A percentile compares a stretch with the other conserved stretches of the same genome.
Evolutionary conservation across 64 coral and sea anemone species (phyloP).

Genomic region (Dendrophyllia cribrosa): DNA sequence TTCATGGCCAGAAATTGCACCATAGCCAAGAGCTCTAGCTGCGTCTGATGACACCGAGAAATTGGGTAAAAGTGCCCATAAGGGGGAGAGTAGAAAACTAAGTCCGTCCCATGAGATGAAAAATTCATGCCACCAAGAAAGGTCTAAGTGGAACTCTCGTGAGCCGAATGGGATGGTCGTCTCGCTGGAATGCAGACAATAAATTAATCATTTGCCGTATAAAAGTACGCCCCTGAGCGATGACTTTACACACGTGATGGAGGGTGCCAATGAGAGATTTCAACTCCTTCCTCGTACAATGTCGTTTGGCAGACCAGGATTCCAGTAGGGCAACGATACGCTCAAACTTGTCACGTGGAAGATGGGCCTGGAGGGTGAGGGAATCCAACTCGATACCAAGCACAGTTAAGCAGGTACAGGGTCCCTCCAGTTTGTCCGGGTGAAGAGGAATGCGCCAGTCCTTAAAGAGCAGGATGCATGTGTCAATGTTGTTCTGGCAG

Average conservation of each 20-base stretch:
- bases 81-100: constrained; percentile 4
- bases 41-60: neutral
- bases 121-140: constrained; percentile 46
- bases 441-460: neutral
- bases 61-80: neutral
- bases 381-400: neutral
- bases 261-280: constrained; percentile 47
- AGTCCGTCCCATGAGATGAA: constrained; percentile 11
- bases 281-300: neutral
- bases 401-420: neutral
- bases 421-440: neutral
- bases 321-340: neutral
- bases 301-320: neutral
- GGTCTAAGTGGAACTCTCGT: constrained; percentile 22
- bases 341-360: neutral
- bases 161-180: neutral
- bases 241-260: constrained; percentile 22
- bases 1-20: neutral
- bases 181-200: neutral
- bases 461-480: neutral
- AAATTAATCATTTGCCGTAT: constrained; percentile 39
- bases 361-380: neutral
- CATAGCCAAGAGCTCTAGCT: constrained; percentile 32
- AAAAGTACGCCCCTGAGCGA: constrained; percentile 7
- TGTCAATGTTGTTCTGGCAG: neutral